A percentile compares a stretch with the other conserved stretches of the same genome.
phyloP scores from a whole-genome alignment of 23 tunicate species.

The Phallusia fumigata region DNA sequence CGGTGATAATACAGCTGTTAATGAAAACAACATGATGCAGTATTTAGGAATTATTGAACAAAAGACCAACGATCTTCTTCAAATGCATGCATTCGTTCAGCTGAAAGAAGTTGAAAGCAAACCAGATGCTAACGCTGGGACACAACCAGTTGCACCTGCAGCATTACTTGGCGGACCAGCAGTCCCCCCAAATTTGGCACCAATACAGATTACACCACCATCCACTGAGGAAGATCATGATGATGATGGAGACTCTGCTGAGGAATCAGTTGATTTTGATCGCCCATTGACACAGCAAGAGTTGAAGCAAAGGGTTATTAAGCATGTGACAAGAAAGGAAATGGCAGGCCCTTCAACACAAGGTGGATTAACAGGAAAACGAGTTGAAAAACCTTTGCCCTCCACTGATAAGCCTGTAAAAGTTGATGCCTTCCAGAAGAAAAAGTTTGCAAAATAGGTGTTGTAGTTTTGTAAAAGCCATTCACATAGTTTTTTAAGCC shows the following conservation, averaged over 20 bases:
- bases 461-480: neutral
- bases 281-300: slow-evolving; percentile 80
- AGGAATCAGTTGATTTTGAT: slow-evolving; percentile 77
- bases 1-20: slow-evolving; percentile 73
- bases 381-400: slow-evolving; percentile 43
- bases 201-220: slow-evolving; percentile 75
- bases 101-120: slow-evolving; percentile 65
- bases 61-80: slow-evolving; percentile 89
- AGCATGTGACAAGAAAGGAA: slow-evolving; percentile 66
- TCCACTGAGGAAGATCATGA: slow-evolving; percentile 84
- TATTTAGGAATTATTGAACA: slow-evolving; percentile 91
- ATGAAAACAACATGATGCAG: slow-evolving; percentile 97
- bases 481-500: neutral
- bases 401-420: slow-evolving; percentile 62
- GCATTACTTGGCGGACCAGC: slow-evolving; percentile 87
- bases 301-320: slow-evolving; percentile 60
- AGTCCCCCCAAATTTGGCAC: slow-evolving; percentile 56
- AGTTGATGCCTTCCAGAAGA: slow-evolving; percentile 35
- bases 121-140: slow-evolving; percentile 71
- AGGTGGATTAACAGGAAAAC: slow-evolving; percentile 30
- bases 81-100: slow-evolving; percentile 90
- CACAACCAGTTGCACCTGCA: slow-evolving; percentile 55
- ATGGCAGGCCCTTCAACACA: slow-evolving; percentile 16
- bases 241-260: slow-evolving; percentile 79
- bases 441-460: slow-evolving; percentile 7